Base-by-base conservation (phyloP, 2,797 vertebrate genomes). In the Caiman crocodilus region DNA sequence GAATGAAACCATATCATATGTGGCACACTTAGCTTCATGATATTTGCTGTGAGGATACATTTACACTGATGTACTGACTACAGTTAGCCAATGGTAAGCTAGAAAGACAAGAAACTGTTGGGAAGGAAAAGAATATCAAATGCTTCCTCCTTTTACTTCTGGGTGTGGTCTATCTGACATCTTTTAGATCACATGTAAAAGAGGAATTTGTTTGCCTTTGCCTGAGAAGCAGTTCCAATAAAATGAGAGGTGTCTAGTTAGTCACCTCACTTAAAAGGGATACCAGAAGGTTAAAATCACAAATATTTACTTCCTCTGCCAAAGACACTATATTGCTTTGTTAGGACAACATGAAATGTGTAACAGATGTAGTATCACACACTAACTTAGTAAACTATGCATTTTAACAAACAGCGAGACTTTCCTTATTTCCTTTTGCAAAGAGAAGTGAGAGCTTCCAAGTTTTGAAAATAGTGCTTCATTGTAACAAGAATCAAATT, bases 251-350 rank as follows among this genome's bases (percentile, higher is more conserved):
- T 4, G 2, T 1, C 9, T 12, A 17, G 58, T 64, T 58, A 17
- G 28, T 20, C 23, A 20, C 15, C 2, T 32, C 32, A 10, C 23
- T 28, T 32, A 59, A 26, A 5, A 0, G 3, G 17, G 17, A 25
- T 14, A 14, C 4, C 42, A 42, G 30, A 35, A 25, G 35, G 35
- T 25, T 50, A 71, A 71, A 69, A 69, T 69, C 30, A 69, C 5
- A 25, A 23, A 21, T 71, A 71, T 23, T 71, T 71, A 42, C 21
- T 12, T 23, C 20, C 21, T 18, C 30, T 42, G 20, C 9, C 18
- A 32, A 35, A 69, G 4, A 61, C 5, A 1, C 28, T 2, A n/a
- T 2, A 3, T 42, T n/a, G 1, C 25, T 20, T 20, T 26, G 18
- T 65, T 64, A 3, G 50, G 55, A 20, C 5, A 4, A 14, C 42